These are phyloP conservation scores for Thecophora atra DNA, from an alignment of 2,888 invertebrate species.

Conservation along the genomic window DNA sequence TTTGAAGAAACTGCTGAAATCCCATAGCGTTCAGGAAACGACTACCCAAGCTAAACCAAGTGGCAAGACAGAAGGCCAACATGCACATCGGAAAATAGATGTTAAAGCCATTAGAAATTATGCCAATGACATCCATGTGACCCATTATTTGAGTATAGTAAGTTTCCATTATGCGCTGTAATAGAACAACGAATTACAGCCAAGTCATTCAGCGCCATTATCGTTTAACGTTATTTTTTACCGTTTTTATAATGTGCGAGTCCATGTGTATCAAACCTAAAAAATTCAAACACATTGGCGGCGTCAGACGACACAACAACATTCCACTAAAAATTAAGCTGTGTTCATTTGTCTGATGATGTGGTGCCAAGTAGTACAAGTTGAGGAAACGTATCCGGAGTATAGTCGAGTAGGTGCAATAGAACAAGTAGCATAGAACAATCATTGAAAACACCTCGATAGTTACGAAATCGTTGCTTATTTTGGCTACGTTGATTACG, in stretches of 20 bases:
- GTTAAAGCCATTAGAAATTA: slow-evolving; percentile 97
- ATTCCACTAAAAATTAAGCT: slow-evolving; percentile 97
- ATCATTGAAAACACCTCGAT: slow-evolving; percentile 94
- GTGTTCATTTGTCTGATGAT: slow-evolving; percentile 98
- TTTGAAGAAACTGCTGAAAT: slow-evolving; percentile 96
- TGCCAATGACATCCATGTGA: slow-evolving; percentile 97
- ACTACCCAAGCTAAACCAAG: slow-evolving; percentile 93
- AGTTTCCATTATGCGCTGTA: slow-evolving; percentile 79
- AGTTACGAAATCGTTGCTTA: slow-evolving; percentile 88
- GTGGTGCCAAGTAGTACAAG: slow-evolving; percentile 95
- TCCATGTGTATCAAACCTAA: slow-evolving; percentile 98
- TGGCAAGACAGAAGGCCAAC: slow-evolving; percentile 89
- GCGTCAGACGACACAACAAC: slow-evolving; percentile 96
- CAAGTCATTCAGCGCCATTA: not conserved
- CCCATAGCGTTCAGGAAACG: slow-evolving; percentile 89
- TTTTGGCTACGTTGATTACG: slow-evolving; percentile 83
- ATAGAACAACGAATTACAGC: not conserved
- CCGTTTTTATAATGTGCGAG: slow-evolving; percentile 85
- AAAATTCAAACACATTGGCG: slow-evolving; percentile 98
- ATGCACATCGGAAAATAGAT: slow-evolving; percentile 99
- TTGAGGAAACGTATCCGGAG: slow-evolving; percentile 95
- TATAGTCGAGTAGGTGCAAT: slow-evolving; percentile 98
- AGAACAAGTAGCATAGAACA: slow-evolving; percentile 93
- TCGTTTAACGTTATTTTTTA: slow-evolving; percentile 25
- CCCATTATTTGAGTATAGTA: slow-evolving; percentile 99